Evolutionary conservation across 2,113 vertebrate species (phyloP).

Genomic region (Cryptotis parvus): DNA sequence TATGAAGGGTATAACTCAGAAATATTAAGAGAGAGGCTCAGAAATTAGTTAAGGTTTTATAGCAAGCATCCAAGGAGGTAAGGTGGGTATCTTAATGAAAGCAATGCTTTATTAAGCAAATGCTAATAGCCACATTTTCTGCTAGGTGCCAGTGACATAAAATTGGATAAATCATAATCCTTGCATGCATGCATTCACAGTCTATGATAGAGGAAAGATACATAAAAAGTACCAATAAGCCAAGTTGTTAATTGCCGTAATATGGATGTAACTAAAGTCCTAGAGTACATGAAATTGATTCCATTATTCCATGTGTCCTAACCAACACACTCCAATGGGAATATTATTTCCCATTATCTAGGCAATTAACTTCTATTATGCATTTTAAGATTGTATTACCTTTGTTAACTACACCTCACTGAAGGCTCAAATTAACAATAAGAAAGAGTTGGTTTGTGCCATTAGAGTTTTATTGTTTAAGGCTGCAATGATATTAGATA

Average conservation of each 20-base stretch:
- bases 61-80: constrained; percentile 38
- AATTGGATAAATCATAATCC: constrained; percentile 46
- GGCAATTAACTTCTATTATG: constrained; percentile 77
- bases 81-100: constrained; percentile 37
- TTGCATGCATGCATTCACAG: constrained; percentile 45
- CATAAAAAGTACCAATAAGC: constrained; percentile 35
- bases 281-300: constrained; percentile 56
- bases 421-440: constrained; percentile 65
- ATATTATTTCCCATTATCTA: constrained; percentile 73
- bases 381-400: constrained; percentile 60
- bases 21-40: constrained; percentile 1
- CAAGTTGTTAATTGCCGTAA: constrained; percentile 54
- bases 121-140: constrained; percentile 51
- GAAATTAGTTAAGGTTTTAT: constrained; percentile 14
- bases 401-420: constrained; percentile 61
- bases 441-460: constrained; percentile 41
- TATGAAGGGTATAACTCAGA: neutral
- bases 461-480: constrained; percentile 53
- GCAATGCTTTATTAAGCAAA: constrained; percentile 70
- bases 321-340: constrained; percentile 61
- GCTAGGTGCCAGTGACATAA: constrained; percentile 2
- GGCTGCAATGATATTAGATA: neutral
- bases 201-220: neutral
- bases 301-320: constrained; percentile 46
- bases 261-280: constrained; percentile 38